These are phyloP conservation scores for Agelaius tricolor DNA, from an alignment of 2,113 vertebrate species.

Conservation along the genomic window DNA sequence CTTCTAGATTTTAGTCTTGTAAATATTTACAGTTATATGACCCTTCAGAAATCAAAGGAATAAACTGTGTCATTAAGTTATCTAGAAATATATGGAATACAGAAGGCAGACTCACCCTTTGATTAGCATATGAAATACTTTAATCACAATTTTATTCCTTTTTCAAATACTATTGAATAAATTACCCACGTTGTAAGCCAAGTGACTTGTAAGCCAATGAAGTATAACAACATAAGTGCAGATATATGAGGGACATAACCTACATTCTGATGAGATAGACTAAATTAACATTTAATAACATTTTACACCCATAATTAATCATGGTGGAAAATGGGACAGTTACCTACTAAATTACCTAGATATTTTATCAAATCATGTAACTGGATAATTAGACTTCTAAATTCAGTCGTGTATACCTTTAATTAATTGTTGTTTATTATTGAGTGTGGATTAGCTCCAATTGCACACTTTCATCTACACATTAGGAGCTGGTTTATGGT, in stretches of 20 bases:
- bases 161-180: background rate
- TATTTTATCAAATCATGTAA: constrained; percentile 28
- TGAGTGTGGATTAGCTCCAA: background rate
- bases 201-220: background rate
- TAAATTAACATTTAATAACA: constrained; percentile 35
- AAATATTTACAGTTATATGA: background rate
- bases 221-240: background rate
- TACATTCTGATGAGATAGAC: constrained; percentile 26
- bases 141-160: background rate
- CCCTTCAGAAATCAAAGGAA: background rate
- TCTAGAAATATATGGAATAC: background rate
- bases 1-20: background rate
- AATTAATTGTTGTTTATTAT: constrained; percentile 48
- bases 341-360: constrained; percentile 10
- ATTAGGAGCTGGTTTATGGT: background rate
- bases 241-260: background rate
- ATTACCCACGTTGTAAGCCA: background rate
- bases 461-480: background rate
- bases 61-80: background rate
- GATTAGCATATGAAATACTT: constrained; percentile 9
- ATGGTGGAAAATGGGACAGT: background rate
- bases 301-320: constrained; percentile 52
- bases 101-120: background rate
- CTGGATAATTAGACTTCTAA: constrained; percentile 46
- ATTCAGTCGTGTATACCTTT: constrained; percentile 8